phyloP scores from a whole-genome alignment of 2,888 invertebrate genomes.

The Hirtodrosophila trivittata region DNA sequence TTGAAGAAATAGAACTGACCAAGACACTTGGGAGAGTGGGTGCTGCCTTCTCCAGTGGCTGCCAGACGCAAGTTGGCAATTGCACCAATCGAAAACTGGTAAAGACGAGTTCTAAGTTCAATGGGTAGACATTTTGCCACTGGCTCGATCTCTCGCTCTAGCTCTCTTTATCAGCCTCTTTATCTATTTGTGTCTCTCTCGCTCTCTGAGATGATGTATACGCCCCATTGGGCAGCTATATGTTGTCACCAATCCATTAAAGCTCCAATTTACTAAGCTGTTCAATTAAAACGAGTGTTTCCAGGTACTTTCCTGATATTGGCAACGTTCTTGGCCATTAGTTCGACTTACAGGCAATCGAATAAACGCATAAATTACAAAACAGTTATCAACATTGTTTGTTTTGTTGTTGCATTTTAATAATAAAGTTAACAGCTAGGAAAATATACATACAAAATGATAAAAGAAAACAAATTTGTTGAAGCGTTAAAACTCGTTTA shows the following conservation, averaged over 20 bases:
- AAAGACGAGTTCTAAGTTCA: conserved; percentile 44
- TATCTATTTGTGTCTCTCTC: not conserved
- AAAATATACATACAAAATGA: conserved; percentile 14
- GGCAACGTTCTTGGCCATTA: conserved; percentile 31
- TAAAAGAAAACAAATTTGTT: conserved; percentile 46
- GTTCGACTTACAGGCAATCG: not conserved
- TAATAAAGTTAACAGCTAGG: conserved; percentile 44
- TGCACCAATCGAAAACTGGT: conserved; percentile 55
- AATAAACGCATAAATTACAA: conserved; percentile 27
- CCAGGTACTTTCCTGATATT: conserved; percentile 2
- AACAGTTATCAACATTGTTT: conserved; percentile 37
- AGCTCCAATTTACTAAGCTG: conserved; percentile 17
- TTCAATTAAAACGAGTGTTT: conserved; percentile 8
- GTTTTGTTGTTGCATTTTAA: conserved; percentile 46
- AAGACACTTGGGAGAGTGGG: conserved; percentile 20
- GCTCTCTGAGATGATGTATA: conserved; percentile 11
- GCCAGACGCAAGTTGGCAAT: conserved; percentile 12
- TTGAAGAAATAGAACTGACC: conserved; percentile 10
- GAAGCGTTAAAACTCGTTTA: conserved; percentile 69
- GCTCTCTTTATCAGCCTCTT: conserved; percentile 1
- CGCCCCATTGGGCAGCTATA: conserved; percentile 13
- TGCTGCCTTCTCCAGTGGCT: conserved; percentile 7
- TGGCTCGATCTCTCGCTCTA: conserved; percentile 1
- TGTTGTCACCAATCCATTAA: conserved; percentile 23
- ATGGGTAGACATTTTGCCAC: conserved; percentile 51